phyloP scores from a whole-genome alignment of 1,140 invertebrate genomes.

The Ladona fulva region DNA sequence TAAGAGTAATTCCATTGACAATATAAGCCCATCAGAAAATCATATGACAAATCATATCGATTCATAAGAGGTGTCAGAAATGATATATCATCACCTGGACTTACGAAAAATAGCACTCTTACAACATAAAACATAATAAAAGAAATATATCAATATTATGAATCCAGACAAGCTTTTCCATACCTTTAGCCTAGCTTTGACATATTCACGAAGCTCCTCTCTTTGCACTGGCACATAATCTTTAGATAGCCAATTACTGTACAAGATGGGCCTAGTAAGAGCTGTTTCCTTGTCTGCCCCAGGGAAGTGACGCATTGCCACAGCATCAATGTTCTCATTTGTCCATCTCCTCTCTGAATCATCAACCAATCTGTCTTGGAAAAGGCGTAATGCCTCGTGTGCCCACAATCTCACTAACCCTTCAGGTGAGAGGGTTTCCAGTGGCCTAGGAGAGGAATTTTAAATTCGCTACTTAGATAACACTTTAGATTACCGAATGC shows the following conservation, averaged over 20 bases:
- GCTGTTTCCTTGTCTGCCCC: slow-evolving; percentile 79
- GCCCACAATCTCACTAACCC: slow-evolving; percentile 96
- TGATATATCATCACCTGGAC: too few species aligned
- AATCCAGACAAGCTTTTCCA: too few species aligned
- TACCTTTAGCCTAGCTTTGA: slow-evolving; percentile 89
- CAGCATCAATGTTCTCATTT: slow-evolving; percentile 92
- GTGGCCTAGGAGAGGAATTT: slow-evolving; percentile 47
- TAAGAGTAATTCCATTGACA: too few species aligned
- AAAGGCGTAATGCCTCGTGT: slow-evolving; percentile 93
- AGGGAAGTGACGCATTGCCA: slow-evolving; percentile 93
- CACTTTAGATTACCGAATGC: too few species aligned
- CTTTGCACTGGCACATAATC: slow-evolving; percentile 95
- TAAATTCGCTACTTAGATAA: background rate
- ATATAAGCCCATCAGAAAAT: too few species aligned
- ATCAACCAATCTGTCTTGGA: slow-evolving; percentile 93
- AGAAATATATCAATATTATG: too few species aligned
- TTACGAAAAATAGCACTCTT: too few species aligned
- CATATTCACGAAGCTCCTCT: slow-evolving; percentile 91
- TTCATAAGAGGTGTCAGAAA: too few species aligned
- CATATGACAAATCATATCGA: too few species aligned
- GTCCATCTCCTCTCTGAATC: slow-evolving; percentile 95
- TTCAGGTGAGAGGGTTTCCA: slow-evolving; percentile 85
- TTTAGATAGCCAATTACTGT: slow-evolving; percentile 98
- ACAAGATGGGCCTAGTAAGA: slow-evolving; percentile 83
- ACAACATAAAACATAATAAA: too few species aligned